Base-by-base conservation (phyloP, 2,113 vertebrate genomes). In the Odocoileus hemionus region DNA sequence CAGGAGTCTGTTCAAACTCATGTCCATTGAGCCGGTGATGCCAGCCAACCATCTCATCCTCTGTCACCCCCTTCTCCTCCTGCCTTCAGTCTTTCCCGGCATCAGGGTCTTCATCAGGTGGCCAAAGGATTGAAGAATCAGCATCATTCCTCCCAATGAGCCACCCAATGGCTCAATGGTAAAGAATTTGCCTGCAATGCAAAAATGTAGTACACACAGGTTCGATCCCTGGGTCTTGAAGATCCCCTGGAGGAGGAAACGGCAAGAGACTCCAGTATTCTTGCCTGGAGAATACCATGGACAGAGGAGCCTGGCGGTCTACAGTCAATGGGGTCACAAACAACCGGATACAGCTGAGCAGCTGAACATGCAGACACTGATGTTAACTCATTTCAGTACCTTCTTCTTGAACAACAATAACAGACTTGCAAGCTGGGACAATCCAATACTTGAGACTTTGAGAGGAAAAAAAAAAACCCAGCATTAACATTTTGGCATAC, bases 311-410 rank as follows among this genome's bases (percentile, higher is more conserved):
- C n/a, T n/a, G 30, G 7, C 0, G 1, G 61, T 16, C 16, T 17
- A n/a, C 33, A n/a, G 3, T 64, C 61, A 16, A 19, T 9, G 61
- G 1, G 61, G 16, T 19, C 1, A 0, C 61, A n/a, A 67, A 67
- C 33, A 67, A n/a, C 17, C 0, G 3, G 61, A 19, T 67, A 19
- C 16, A 1, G 19, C 16, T 67, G 16, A 7, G 33, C 64, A n/a
- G 2, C 16, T 5, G 64, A 67, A 67, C 16, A 10, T 0, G 16
- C 33, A 67, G 2, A 67, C 64, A n/a, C 28, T 13, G 8, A 25
- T 28, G 39, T 26, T 13, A 26, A 11, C 47, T 39, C 9, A 39
- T 76, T 16, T 45, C 10, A 26, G 1, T 4, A 28, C 28, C 30
- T 55, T 36, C 19, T 89, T 64, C 12, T 28, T 33, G 6, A 57